Base-by-base conservation (phyloP, 2,888 invertebrate species). In the Loripinus fragilis region DNA sequence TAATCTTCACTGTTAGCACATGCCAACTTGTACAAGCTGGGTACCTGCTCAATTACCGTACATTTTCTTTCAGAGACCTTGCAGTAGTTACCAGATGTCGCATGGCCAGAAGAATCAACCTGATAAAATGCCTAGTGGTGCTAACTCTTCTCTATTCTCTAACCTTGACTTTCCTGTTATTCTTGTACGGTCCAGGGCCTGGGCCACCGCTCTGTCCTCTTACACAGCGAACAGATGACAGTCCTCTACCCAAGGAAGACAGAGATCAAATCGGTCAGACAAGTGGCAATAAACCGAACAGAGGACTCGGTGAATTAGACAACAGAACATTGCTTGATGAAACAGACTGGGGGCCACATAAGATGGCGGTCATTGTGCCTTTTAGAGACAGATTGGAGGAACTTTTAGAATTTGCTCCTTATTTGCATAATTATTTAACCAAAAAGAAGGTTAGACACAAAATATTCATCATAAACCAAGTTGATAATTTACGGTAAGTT, bases 321-420 rank as follows among this genome's bases (percentile, higher is more conserved):
- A 20, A 52, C 7, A 30, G 23, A 12, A 55, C 30, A 42, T 67
- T 70, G 28, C 69, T 70, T 68, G 81, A 82, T 69, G 73, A 80
- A 15, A 64, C 30, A 48, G 79, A 72, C 5, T 79, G 80, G 81
- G 81, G 78, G 20, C 67, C 55, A 25, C 92, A 92, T 77, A 89
- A 87, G 65, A 94, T 99, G 89, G 98, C 98, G 66, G 95, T 99
- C 76, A 94, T 99, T 81, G 97, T 99, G 72, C 99, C 99, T 71
- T 99, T 97, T 94, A 95, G 99, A 87, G 98, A 99, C 93, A 95
- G 99, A 80, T 98, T 98, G 93, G 98, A 99, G 89, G 99, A 99
- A 94, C 95, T 99, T n/a, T 93, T 98, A 74, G 96, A 96, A 87
- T 99, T 99, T 94, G 97, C 96, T 17, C 98, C 99, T 10, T 96